Base-by-base conservation (phyloP, 1,140 invertebrate species). In the Drosophila virilis region DNA sequence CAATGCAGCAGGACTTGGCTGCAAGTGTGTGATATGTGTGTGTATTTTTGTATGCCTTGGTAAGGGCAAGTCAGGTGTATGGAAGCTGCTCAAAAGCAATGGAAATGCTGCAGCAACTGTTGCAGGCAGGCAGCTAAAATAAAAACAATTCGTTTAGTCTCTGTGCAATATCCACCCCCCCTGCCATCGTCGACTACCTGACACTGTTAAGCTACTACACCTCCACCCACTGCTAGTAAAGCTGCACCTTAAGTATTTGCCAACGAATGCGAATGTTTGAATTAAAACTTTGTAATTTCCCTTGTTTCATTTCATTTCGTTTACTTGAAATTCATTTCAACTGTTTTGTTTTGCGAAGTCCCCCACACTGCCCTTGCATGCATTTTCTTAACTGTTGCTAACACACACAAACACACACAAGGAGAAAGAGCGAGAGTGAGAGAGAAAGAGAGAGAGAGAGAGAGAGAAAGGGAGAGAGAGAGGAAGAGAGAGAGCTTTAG, bases 231-330 rank as follows among this genome's bases (percentile, higher is more conserved):
- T 66, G 46, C 59, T 43, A 65, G 54, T 38, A 81, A 78, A 78
- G 82, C 83, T 77, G 72, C 72, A 86, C 83, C 79, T 86, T 86
- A 88, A 86, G 83, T 88, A 86, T 86, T 86, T 86, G 62, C 83
- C 83, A 88, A 68, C 83, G 84, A 88, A 89, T 84, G 83, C 80
- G 83, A 88, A 80, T 88, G 77, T 84, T 88, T 89, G 84, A 89
- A 89, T 89, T 89, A 89, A 89, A 89, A 89, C 84, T 89, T 89
- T 89, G 84, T 89, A 89, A 89, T 89, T 89, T 89, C 84, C 84
- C 84, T 84, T 89, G 84, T 89, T 89, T 89, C 84, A 89, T 89
- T 88, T 89, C 80, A 89, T 89, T 89, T 89, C 84, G 84, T 68
- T 89, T 80, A 83, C 83, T 86, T 77, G 76, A 86, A 88, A 86